phyloP scores from a whole-genome alignment of 1,140 invertebrate genomes.

The Glossosoma conforme region DNA sequence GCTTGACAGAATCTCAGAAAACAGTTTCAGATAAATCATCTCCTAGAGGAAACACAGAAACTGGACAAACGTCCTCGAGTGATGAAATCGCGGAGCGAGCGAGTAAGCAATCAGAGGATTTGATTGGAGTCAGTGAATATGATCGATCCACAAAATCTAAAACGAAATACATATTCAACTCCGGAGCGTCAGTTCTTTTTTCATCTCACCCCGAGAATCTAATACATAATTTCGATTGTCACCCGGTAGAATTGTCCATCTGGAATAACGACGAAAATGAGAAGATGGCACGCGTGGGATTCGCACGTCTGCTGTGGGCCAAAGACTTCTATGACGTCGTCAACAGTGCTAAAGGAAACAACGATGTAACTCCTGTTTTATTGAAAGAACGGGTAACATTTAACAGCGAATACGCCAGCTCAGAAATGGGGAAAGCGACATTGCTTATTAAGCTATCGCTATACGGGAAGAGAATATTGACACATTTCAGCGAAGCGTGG shows the following conservation, averaged over 20 bases:
- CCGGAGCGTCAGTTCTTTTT: slow-evolving; percentile 17
- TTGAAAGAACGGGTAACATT: slow-evolving; percentile 1
- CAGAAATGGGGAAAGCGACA: slow-evolving; percentile 9
- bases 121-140: no score
- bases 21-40: no score
- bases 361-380: background rate
- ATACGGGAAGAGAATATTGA: slow-evolving; percentile 11
- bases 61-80: no score
- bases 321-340: slow-evolving; percentile 8
- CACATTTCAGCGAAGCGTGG: slow-evolving; percentile 1
- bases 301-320: slow-evolving; percentile 13
- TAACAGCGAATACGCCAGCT: slow-evolving; percentile 5
- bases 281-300: slow-evolving; percentile 12
- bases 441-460: slow-evolving; percentile 5
- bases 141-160: no score
- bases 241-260: slow-evolving; percentile 12
- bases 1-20: no score
- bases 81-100: no score
- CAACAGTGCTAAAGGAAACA: slow-evolving; percentile 1
- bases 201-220: slow-evolving; percentile 14
- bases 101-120: no score
- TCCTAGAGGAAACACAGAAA: no score
- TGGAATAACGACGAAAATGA: slow-evolving; percentile 14
- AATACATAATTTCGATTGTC: slow-evolving; percentile 9
- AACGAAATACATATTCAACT: slow-evolving; percentile 3